A percentile compares a stretch with the other conserved stretches of the same genome.
Evolutionary conservation across 2,888 invertebrate species (phyloP).

Genomic region (Chloroclystis v-ata): DNA sequence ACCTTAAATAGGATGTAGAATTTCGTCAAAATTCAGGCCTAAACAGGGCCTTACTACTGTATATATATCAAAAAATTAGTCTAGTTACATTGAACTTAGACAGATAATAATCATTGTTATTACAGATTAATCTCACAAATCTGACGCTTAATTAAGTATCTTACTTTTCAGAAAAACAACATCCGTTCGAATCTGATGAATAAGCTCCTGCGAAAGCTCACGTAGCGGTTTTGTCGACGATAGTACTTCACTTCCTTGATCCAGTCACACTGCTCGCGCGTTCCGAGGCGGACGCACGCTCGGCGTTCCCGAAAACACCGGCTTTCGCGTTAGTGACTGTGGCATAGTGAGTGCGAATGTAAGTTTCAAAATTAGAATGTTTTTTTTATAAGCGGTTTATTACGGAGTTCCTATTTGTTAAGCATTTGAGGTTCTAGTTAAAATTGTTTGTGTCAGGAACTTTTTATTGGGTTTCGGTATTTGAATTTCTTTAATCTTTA

Average conservation of each 20-base stretch:
- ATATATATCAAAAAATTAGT: too few relatives aligned
- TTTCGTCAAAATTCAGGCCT: too few relatives aligned
- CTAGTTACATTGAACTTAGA: too few relatives aligned
- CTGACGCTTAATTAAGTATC: too few relatives aligned
- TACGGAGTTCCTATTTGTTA: not conserved
- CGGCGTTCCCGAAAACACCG: conserved; percentile 6
- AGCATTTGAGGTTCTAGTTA: not conserved
- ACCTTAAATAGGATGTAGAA: too few relatives aligned
- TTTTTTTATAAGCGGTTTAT: conserved; percentile 1
- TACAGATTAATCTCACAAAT: too few relatives aligned
- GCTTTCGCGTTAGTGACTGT: conserved; percentile 22
- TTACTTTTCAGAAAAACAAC: not conserved
- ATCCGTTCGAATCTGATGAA: not conserved
- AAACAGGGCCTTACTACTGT: too few relatives aligned
- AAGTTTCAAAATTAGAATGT: conserved; percentile 18
- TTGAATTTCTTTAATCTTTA: not conserved
- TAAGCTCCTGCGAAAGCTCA: not conserved
- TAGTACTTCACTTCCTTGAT: not conserved
- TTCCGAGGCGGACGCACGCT: conserved; percentile 21
- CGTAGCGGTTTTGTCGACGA: not conserved
- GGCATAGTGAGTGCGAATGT: conserved; percentile 23
- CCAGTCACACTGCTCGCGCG: conserved; percentile 19
- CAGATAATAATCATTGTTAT: too few relatives aligned
- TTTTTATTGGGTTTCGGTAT: not conserved
- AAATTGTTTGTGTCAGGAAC: not conserved